Percentiles rank a stretch among this genome's conserved stretches.
phyloP scores from a whole-genome alignment of 2,888 invertebrate species.

The Rotaria magnacalcarata region DNA sequence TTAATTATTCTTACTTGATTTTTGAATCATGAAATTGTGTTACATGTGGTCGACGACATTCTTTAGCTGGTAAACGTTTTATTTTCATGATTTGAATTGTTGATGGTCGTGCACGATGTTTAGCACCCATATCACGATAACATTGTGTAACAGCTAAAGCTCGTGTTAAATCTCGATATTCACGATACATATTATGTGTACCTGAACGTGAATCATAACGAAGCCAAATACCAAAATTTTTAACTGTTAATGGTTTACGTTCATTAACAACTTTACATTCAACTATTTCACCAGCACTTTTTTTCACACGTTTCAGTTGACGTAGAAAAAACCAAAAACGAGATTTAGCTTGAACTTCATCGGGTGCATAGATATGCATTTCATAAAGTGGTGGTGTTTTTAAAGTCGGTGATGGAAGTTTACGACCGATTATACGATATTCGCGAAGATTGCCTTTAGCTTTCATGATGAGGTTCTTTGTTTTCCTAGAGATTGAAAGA shows the following conservation, averaged over 20 bases:
- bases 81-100: constrained; percentile 96
- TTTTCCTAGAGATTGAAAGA: background rate
- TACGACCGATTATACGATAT: constrained; percentile 95
- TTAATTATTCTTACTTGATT: background rate
- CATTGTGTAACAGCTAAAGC: constrained; percentile 95
- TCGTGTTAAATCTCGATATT: constrained; percentile 91
- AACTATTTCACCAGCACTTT: constrained; percentile 95
- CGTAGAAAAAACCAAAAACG: constrained; percentile 98
- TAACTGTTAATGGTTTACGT: constrained; percentile 84
- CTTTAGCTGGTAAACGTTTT: constrained; percentile 78
- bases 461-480: background rate
- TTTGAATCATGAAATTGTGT: constrained; percentile 85
- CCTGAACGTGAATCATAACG: constrained; percentile 97
- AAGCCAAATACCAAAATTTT: constrained; percentile 99
- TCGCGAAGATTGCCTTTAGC: constrained; percentile 61
- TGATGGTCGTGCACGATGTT: constrained; percentile 94
- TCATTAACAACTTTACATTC: constrained; percentile 75
- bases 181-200: constrained; percentile 97
- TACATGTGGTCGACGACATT: constrained; percentile 85
- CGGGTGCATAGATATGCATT: constrained; percentile 98
- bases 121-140: constrained; percentile 95
- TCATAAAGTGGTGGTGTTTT: constrained; percentile 89
- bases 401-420: constrained; percentile 87
- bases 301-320: constrained; percentile 95
- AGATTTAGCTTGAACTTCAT: constrained; percentile 93